Evolutionary conservation across 2,113 vertebrate species (phyloP).

Genomic region (Dromas ardeola): DNA sequence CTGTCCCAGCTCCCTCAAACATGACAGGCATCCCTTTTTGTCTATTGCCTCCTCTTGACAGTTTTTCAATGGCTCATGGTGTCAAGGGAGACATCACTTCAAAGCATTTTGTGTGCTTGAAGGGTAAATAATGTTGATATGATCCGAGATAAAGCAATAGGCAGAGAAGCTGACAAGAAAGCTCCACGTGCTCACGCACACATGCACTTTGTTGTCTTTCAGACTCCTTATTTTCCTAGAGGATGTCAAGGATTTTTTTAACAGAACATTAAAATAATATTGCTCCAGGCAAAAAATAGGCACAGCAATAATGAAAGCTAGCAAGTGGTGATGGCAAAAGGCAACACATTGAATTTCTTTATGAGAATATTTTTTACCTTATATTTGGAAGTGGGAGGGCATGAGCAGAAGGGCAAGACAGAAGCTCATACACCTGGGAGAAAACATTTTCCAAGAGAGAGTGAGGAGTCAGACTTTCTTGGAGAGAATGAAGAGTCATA

Average conservation of each 20-base stretch:
- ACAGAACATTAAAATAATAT: constrained; percentile 39
- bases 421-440: not conserved
- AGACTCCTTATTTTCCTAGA: not conserved
- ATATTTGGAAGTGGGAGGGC: not conserved
- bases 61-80: not conserved
- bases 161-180: not conserved
- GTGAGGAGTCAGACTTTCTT: not conserved
- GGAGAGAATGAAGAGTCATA: not conserved
- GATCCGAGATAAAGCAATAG: constrained; percentile 7
- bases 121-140: constrained; percentile 41
- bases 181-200: not conserved
- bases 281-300: not conserved
- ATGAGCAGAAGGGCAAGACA: not conserved
- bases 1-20: not conserved
- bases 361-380: not conserved
- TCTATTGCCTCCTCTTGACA: not conserved
- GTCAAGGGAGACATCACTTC: not conserved
- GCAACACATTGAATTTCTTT: not conserved
- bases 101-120: constrained; percentile 34
- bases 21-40: not conserved
- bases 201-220: not conserved
- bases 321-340: constrained; percentile 9
- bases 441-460: not conserved
- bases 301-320: not conserved
- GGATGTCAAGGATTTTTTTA: not conserved